Percentiles rank a stretch among this genome's conserved stretches.
phyloP scores from a whole-genome alignment of 2,888 invertebrate species.

The Phasia obesa region DNA sequence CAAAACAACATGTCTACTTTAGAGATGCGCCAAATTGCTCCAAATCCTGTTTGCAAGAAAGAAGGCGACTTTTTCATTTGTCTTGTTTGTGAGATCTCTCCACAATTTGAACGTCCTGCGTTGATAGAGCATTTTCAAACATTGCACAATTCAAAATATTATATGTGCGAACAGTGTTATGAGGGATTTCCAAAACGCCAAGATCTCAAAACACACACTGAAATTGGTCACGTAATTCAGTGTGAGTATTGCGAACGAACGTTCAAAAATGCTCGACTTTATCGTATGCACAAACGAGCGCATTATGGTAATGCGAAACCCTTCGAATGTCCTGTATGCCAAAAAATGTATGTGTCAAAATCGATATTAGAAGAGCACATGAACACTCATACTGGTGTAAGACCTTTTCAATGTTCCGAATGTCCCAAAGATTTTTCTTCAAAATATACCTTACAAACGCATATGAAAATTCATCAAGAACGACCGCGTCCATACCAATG shows the following conservation, averaged over 20 bases:
- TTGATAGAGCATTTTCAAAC: constrained; percentile 86
- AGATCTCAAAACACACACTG: constrained; percentile 86
- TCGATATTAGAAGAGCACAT: constrained; percentile 88
- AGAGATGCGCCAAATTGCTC: background rate
- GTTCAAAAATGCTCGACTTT: constrained; percentile 85
- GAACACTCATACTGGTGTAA: constrained; percentile 87
- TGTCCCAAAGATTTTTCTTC: constrained; percentile 90
- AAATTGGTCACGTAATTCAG: constrained; percentile 83
- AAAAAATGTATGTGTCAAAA: constrained; percentile 87
- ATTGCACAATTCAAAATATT: constrained; percentile 85
- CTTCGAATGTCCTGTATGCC: constrained; percentile 87
- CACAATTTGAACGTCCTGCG: constrained; percentile 83
- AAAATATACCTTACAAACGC: constrained; percentile 90
- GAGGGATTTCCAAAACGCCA: constrained; percentile 85
- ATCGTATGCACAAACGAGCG: constrained; percentile 86
- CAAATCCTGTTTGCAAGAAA: constrained; percentile 60
- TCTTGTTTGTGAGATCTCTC: constrained; percentile 62
- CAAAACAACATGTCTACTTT: background rate
- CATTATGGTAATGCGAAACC: constrained; percentile 85
- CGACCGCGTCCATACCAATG: constrained; percentile 89
- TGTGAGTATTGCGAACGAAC: constrained; percentile 86
- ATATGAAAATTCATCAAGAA: constrained; percentile 88
- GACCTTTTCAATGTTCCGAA: constrained; percentile 86
- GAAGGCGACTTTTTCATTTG: constrained; percentile 65
- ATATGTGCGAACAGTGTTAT: constrained; percentile 89